Percentiles rank a stretch among this genome's conserved stretches.
These are phyloP conservation scores for Nesometra sesokonis DNA, from an alignment of 35 echinoderm and acorn worm species.

Conservation along the genomic window DNA sequence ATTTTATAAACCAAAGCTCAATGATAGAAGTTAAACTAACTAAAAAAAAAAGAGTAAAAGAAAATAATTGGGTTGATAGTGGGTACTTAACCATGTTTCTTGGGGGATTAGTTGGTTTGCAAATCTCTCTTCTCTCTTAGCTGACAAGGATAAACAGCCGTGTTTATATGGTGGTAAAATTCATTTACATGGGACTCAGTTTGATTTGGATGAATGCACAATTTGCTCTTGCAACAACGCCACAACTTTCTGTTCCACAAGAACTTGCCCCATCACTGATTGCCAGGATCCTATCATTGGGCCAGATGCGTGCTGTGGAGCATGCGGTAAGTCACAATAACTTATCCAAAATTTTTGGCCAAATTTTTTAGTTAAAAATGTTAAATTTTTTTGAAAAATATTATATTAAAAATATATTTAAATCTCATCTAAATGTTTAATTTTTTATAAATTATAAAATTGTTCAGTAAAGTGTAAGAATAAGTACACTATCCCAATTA, in stretches of 20 bases:
- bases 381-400: too few relatives aligned
- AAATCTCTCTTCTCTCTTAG: not conserved
- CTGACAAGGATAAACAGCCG: not conserved
- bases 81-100: not conserved
- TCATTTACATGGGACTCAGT: conserved; percentile 37
- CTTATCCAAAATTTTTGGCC: not conserved
- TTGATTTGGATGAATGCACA: conserved; percentile 59
- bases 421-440: too few relatives aligned
- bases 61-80: not conserved
- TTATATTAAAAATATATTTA: too few relatives aligned
- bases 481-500: too few relatives aligned
- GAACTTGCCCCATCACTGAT: conserved; percentile 39
- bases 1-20: not conserved
- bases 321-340: conserved; percentile 61
- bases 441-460: too few relatives aligned
- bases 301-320: conserved; percentile 73
- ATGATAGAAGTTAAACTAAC: not conserved
- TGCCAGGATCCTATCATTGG: conserved; percentile 48
- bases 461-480: too few relatives aligned
- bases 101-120: not conserved
- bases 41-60: not conserved
- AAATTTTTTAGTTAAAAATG: too few relatives aligned
- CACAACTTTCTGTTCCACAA: conserved; percentile 65
- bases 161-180: conserved; percentile 45
- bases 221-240: conserved; percentile 59